phyloP scores from a whole-genome alignment of 2,113 vertebrate species.

The Panthera tigris region DNA sequence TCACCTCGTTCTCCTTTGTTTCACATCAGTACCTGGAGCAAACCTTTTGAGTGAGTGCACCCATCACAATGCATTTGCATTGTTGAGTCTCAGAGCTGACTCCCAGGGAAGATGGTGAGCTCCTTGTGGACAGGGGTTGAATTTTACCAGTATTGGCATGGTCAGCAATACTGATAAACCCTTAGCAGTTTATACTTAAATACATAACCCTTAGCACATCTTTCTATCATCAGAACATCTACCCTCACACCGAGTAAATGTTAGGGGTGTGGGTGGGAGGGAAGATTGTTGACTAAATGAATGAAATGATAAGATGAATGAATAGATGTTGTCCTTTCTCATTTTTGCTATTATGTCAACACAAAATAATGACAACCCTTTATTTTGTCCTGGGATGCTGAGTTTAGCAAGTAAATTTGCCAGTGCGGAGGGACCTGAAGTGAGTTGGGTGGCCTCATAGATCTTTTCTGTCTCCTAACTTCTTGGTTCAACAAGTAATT shows the following conservation, averaged over 20 bases:
- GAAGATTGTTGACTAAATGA: neutral
- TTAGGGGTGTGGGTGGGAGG: neutral
- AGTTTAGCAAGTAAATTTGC: constrained; percentile 25
- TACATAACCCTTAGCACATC: neutral
- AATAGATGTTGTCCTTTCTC: neutral
- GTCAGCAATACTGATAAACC: too few relatives aligned
- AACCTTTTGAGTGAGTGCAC: neutral
- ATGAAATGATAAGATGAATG: neutral
- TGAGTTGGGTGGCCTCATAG: neutral
- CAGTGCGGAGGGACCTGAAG: neutral
- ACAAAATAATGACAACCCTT: neutral
- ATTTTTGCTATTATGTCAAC: neutral
- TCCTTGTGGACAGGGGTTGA: neutral
- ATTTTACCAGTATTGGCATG: neutral
- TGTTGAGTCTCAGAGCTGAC: neutral
- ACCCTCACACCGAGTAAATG: neutral
- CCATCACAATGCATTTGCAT: too few relatives aligned
- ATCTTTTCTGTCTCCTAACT: constrained; percentile 53
- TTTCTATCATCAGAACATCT: neutral
- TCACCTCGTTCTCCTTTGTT: neutral
- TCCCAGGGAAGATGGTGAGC: neutral
- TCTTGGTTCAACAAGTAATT: constrained; percentile 71
- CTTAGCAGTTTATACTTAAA: too few relatives aligned
- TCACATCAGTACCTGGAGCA: neutral
- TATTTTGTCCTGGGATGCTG: neutral